Conservation (phyloP, 2,888 invertebrate genomes). For the Helicoverpa assulta region DNA sequence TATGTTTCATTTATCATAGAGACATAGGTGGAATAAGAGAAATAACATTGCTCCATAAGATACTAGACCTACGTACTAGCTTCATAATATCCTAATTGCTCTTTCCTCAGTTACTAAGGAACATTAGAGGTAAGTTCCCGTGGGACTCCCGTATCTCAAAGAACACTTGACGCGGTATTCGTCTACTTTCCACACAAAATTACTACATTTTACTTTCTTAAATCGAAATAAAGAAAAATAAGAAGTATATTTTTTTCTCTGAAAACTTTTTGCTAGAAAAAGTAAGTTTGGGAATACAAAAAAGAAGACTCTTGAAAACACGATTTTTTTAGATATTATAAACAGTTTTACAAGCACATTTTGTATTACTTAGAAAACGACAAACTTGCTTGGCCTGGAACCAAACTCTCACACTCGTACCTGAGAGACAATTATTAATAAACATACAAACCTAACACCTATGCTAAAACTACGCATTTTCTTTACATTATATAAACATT, state of each 20-base stretch:
- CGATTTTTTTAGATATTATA: no score
- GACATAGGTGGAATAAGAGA: not conserved
- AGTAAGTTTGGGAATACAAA: no score
- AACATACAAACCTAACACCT: no score
- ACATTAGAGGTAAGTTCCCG: constrained; percentile 11
- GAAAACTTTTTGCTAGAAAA: no score
- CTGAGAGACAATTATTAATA: no score
- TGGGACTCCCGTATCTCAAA: constrained; percentile 7
- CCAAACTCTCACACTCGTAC: no score
- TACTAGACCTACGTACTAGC: constrained; percentile 4
- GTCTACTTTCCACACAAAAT: constrained; percentile 8
- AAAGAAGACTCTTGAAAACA: no score
- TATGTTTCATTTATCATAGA: not conserved
- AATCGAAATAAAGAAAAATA: not conserved
- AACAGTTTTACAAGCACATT: no score
- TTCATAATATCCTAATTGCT: constrained; percentile 23
- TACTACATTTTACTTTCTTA: not conserved
- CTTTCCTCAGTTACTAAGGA: constrained; percentile 24
- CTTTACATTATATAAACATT: constrained; percentile 22
- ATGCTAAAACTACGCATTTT: no score
- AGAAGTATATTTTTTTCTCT: not conserved
- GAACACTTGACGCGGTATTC: constrained; percentile 23
- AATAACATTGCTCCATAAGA: constrained; percentile 4
- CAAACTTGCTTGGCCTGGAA: no score
- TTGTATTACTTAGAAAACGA: no score